Evolutionary conservation across 2,888 invertebrate species (phyloP).

Genomic region (Synanthedon formicaeformis): DNA sequence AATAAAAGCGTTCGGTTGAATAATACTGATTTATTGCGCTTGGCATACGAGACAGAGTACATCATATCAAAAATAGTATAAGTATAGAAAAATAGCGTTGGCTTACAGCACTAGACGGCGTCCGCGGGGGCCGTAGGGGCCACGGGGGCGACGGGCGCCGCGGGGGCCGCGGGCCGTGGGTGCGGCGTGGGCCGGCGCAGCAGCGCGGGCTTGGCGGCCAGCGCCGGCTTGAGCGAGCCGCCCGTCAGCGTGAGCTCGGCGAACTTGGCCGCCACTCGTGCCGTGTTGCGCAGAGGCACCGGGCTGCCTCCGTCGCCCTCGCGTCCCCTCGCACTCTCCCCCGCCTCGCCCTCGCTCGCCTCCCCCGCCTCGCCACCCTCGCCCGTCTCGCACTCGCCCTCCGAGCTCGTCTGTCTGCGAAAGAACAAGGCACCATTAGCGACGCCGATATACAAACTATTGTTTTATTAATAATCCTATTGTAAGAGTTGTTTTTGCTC

Average conservation of each 20-base stretch:
- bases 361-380: slow-evolving; percentile 5
- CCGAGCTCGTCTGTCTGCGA: slow-evolving; percentile 12
- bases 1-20: too few relatives aligned
- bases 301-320: slow-evolving; percentile 36
- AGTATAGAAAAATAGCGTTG: too few relatives aligned
- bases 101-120: not conserved
- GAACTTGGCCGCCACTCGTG: slow-evolving; percentile 74
- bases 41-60: too few relatives aligned
- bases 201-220: slow-evolving; percentile 85
- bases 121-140: slow-evolving; percentile 4
- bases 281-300: slow-evolving; percentile 71
- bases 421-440: not conserved
- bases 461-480: too few relatives aligned
- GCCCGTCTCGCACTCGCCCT: slow-evolving; percentile 7
- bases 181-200: slow-evolving; percentile 65
- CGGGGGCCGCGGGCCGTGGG: slow-evolving; percentile 21
- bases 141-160: slow-evolving; percentile 10
- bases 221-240: slow-evolving; percentile 77
- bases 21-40: too few relatives aligned
- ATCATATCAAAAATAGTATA: too few relatives aligned
- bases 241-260: slow-evolving; percentile 74
- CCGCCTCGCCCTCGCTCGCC: slow-evolving; percentile 7
- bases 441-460: slow-evolving; percentile 5
- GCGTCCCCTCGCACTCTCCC: slow-evolving; percentile 4
- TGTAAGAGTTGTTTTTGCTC: too few relatives aligned